These are phyloP conservation scores for Orientallactaga bullata DNA, from an alignment of 2,113 vertebrate genomes.

Conservation along the genomic window DNA sequence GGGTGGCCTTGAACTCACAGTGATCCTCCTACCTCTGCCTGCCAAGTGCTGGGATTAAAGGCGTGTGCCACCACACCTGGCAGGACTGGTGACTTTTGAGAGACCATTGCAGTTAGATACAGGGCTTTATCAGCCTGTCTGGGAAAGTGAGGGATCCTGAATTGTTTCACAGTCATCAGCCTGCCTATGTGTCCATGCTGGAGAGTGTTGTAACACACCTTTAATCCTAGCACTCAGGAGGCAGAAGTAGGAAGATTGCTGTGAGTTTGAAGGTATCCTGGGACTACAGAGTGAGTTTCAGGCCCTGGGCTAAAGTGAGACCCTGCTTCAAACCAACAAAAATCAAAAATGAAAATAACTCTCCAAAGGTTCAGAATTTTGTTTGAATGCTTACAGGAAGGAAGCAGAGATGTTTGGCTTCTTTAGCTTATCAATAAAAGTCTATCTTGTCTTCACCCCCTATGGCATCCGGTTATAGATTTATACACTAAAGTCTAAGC, in stretches of 20 bases:
- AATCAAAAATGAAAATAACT: too few relatives aligned
- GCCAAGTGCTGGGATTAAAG: too few relatives aligned
- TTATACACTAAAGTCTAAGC: conserved; percentile 13
- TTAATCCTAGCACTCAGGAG: too few relatives aligned
- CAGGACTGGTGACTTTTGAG: not conserved
- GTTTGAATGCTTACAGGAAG: not conserved
- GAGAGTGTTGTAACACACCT: too few relatives aligned
- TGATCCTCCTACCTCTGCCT: too few relatives aligned
- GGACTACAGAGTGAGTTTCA: too few relatives aligned
- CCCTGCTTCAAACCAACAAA: too few relatives aligned
- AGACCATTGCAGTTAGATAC: not conserved
- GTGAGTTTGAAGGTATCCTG: too few relatives aligned
- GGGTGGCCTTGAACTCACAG: too few relatives aligned
- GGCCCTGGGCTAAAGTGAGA: too few relatives aligned
- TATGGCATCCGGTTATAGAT: not conserved
- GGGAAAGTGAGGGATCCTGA: not conserved
- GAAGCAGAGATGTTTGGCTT: not conserved
- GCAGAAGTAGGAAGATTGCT: too few relatives aligned
- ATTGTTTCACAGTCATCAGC: conserved; percentile 15
- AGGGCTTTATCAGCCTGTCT: not conserved
- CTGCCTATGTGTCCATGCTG: not conserved
- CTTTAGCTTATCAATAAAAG: conserved; percentile 41
- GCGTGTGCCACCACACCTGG: not conserved
- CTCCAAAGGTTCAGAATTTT: not conserved
- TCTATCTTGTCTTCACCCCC: not conserved